A percentile compares a stretch with the other conserved stretches of the same genome.
Conservation (phyloP, 2,888 invertebrate genomes). For the Drosophila prostipennis region DNA sequence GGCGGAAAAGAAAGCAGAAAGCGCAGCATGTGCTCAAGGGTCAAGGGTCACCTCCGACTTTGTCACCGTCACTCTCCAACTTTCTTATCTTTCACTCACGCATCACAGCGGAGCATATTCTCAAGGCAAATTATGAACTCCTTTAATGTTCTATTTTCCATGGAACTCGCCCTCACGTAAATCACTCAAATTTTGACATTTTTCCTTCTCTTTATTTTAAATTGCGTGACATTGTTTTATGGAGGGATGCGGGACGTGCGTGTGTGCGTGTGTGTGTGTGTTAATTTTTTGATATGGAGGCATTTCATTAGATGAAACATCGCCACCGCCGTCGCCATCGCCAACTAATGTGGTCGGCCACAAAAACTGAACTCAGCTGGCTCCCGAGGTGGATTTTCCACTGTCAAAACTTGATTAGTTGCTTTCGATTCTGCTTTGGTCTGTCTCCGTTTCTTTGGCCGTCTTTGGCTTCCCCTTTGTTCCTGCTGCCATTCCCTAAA, state of each 20-base stretch:
- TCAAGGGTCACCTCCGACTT: slow-evolving; percentile 20
- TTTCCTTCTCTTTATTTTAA: slow-evolving; percentile 69
- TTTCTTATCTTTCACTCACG: slow-evolving; percentile 51
- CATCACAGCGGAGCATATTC: slow-evolving; percentile 27
- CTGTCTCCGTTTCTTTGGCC: slow-evolving; percentile 15
- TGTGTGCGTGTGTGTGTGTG: slow-evolving; percentile 37
- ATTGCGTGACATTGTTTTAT: slow-evolving; percentile 85
- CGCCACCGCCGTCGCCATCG: slow-evolving; percentile 50
- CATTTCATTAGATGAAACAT: slow-evolving; percentile 64
- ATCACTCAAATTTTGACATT: slow-evolving; percentile 84
- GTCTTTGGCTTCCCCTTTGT: slow-evolving; percentile 20
- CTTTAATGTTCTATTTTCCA: slow-evolving; percentile 62
- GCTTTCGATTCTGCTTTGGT: slow-evolving; percentile 61
- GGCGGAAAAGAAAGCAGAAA: slow-evolving; percentile 11
- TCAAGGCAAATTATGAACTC: slow-evolving; percentile 66
- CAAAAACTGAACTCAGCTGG: slow-evolving; percentile 33
- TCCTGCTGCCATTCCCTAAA: slow-evolving; percentile 41
- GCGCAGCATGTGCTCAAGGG: slow-evolving; percentile 44
- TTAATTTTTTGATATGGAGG: slow-evolving; percentile 57
- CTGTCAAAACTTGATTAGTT: slow-evolving; percentile 83
- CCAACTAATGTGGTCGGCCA: slow-evolving; percentile 23
- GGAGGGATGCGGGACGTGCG: slow-evolving; percentile 48
- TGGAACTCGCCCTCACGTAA: slow-evolving; percentile 76
- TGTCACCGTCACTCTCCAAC: slow-evolving; percentile 43
- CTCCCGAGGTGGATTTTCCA: slow-evolving; percentile 78